Percentiles rank a stretch among this genome's conserved stretches.
Evolutionary conservation across 2,888 invertebrate species (phyloP).

Genomic region (Blomia tropicalis): DNA sequence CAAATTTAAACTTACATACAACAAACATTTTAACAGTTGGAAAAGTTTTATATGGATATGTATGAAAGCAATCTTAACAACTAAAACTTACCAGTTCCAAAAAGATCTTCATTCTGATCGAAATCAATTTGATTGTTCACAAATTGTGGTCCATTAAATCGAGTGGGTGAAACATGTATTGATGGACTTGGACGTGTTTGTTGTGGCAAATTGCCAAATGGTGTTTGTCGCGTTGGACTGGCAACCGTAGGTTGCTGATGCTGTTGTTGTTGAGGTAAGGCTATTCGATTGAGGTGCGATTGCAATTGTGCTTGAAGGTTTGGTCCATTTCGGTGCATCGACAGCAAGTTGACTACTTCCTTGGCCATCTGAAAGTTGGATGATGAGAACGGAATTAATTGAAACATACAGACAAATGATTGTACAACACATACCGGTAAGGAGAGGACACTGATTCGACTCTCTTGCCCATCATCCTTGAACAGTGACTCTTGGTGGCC

Average conservation of each 20-base stretch:
- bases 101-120: neutral
- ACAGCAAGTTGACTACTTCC: neutral
- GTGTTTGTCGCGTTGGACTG: neutral
- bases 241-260: neutral
- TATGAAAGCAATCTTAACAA: too few species aligned
- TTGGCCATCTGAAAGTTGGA: neutral
- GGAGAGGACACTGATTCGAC: neutral
- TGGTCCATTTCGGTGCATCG: neutral
- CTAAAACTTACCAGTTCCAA: neutral
- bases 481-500: neutral
- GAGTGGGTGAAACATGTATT: neutral
- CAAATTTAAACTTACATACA: too few species aligned
- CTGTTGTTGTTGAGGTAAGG: neutral
- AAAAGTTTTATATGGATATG: too few species aligned
- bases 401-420: too few species aligned
- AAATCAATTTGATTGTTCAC: neutral
- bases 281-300: neutral
- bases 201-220: neutral
- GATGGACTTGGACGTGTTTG: neutral
- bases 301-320: neutral
- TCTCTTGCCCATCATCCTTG: neutral
- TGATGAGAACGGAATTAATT: too few species aligned
- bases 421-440: neutral
- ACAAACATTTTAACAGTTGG: too few species aligned
- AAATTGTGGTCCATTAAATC: neutral